phyloP scores from a whole-genome alignment of 2,888 invertebrate genomes.

The Xestia rhomboidea region DNA sequence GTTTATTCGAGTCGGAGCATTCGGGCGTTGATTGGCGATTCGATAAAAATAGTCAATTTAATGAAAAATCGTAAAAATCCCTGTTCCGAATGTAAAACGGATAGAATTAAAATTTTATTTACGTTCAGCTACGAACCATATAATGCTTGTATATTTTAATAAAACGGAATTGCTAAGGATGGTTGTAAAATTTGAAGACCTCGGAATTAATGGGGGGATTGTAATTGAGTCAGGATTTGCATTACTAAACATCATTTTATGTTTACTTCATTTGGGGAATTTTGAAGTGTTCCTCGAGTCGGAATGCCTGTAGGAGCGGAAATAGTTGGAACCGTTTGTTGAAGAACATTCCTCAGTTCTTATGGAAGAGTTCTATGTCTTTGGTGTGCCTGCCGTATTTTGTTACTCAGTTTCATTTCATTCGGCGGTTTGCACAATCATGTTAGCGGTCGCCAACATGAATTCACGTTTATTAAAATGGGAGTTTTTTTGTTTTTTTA shows the following conservation, averaged over 20 bases:
- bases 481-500: constrained; percentile 10
- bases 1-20: constrained; percentile 64
- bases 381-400: constrained; percentile 24
- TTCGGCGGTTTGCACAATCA: constrained; percentile 27
- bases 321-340: constrained; percentile 57
- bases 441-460: constrained; percentile 26
- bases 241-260: constrained; percentile 76
- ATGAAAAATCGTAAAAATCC: constrained; percentile 81
- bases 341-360: constrained; percentile 57
- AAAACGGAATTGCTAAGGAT: constrained; percentile 85
- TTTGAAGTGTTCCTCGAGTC: constrained; percentile 44
- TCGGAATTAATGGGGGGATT: constrained; percentile 81
- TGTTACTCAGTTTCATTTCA: constrained; percentile 43
- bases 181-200: constrained; percentile 87
- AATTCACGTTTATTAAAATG: constrained; percentile 28
- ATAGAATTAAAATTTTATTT: constrained; percentile 82
- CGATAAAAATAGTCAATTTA: constrained; percentile 76
- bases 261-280: constrained; percentile 68
- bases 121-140: constrained; percentile 79
- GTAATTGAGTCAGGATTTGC: constrained; percentile 83
- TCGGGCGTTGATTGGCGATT: constrained; percentile 65
- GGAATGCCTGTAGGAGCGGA: constrained; percentile 38
- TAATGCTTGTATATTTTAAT: constrained; percentile 86
- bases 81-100: constrained; percentile 72
- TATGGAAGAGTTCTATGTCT: constrained; percentile 39